Base-by-base conservation (phyloP, 2,797 vertebrate genomes). In the Garrulus glandarius region DNA sequence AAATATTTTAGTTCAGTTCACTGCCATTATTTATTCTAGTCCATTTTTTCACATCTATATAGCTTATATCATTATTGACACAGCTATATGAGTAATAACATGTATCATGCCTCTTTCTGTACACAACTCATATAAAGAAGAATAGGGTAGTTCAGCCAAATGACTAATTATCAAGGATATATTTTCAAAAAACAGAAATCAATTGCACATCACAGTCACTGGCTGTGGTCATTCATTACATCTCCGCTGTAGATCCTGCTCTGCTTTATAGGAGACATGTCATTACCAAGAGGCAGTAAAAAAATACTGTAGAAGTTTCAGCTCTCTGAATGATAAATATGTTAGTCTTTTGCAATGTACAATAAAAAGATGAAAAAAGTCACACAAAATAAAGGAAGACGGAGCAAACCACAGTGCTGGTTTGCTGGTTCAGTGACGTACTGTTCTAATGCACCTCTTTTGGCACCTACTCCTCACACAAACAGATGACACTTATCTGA, bases 141-240 rank as follows among this genome's bases (percentile, higher is more conserved):
- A 91, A 84, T 6, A 70, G 47, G 34, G 76, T 18, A 69, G 26
- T 65, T 92, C 76, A 86, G 41, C 63, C 84, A 89, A 87, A 90
- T 89, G 47, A 91, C 30, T 93, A 89, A 91, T 94, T 92, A 87
- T 87, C 89, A 86, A 91, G 82, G 57, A 32, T 65, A 29, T 71
- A 76, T 82, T 81, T 94, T 90, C 37, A 87, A 92, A 93, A 95
- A 85, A 10, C 39, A 89, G 65, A 92, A 94, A 96, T 95, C 76
- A 92, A 88, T 76, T 87, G 81, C 60, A 87, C 65, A 83, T 92
- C 87, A 59, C 24, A 84, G 47, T 63, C 84, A 94, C 41, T 74
- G 76, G 72, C 65, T 53, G 37, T 60, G 81, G 88, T 70, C 84
- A 87, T 89, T 91, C 59, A 89, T 82, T 79, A 87, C 43, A 60